phyloP scores from a whole-genome alignment of 2,797 vertebrate genomes.

The Notoglanidium macrostoma region DNA sequence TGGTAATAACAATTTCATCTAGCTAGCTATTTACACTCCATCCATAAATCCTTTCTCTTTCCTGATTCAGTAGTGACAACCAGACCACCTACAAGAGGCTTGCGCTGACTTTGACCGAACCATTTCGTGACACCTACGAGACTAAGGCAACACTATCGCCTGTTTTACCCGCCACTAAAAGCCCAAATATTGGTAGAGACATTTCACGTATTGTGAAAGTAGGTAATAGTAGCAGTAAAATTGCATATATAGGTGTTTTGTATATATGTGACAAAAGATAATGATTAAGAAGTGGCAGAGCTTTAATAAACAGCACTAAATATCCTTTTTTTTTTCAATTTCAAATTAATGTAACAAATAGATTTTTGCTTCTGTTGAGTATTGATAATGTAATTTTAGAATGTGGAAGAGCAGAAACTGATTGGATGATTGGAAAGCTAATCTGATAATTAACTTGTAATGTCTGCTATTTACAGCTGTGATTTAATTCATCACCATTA shows the following conservation, averaged over 20 bases:
- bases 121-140: neutral
- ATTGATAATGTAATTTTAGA: neutral
- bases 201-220: neutral
- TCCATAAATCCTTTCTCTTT: too few species aligned
- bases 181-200: neutral
- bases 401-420: neutral
- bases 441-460: neutral
- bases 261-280: neutral
- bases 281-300: too few species aligned
- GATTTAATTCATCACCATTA: neutral
- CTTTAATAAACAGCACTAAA: neutral
- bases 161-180: neutral
- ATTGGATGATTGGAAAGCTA: neutral
- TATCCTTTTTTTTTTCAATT: neutral
- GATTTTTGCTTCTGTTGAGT: neutral
- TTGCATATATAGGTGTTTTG: neutral
- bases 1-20: neutral
- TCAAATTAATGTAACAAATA: neutral
- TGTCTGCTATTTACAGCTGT: neutral
- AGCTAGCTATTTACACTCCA: neutral
- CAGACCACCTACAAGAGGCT: neutral
- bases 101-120: neutral
- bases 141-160: neutral
- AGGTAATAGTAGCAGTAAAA: neutral
- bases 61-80: too few species aligned